Percentiles rank a stretch among this genome's conserved stretches.
Conservation (phyloP, 35 echinoderm and acorn worm genomes). For the Stichopus chloronotus region DNA sequence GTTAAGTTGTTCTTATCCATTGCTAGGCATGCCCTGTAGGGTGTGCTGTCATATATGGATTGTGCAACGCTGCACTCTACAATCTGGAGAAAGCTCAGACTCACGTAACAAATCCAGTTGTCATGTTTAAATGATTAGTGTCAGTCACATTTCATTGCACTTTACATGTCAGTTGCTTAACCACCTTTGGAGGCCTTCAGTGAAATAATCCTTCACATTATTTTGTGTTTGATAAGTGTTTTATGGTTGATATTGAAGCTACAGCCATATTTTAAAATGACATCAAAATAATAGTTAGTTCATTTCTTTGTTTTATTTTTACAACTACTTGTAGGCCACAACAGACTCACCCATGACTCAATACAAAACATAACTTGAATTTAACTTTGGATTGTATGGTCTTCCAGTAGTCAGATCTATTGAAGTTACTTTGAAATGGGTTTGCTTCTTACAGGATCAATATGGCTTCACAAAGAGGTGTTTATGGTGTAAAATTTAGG, state of each 20-base stretch:
- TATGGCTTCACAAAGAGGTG: too few relatives aligned
- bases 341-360: too few relatives aligned
- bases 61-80: conserved; percentile 8
- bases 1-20: conserved; percentile 7
- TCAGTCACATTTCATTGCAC: background rate
- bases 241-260: background rate
- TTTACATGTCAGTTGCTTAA: background rate
- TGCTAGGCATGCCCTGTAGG: background rate
- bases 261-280: too few relatives aligned
- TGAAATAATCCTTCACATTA: conserved; percentile 17
- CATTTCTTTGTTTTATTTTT: too few relatives aligned
- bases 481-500: too few relatives aligned
- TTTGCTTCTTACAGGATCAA: too few relatives aligned
- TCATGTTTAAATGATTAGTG: background rate
- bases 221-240: conserved; percentile 12
- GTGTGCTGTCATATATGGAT: background rate
- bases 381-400: too few relatives aligned
- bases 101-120: conserved; percentile 3
- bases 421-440: too few relatives aligned
- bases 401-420: too few relatives aligned
- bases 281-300: too few relatives aligned
- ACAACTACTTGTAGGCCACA: too few relatives aligned
- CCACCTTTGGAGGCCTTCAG: background rate
- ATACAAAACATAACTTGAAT: too few relatives aligned
- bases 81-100: background rate